These are phyloP conservation scores for Ligdia adustata DNA, from an alignment of 2,888 invertebrate species.

Conservation along the genomic window DNA sequence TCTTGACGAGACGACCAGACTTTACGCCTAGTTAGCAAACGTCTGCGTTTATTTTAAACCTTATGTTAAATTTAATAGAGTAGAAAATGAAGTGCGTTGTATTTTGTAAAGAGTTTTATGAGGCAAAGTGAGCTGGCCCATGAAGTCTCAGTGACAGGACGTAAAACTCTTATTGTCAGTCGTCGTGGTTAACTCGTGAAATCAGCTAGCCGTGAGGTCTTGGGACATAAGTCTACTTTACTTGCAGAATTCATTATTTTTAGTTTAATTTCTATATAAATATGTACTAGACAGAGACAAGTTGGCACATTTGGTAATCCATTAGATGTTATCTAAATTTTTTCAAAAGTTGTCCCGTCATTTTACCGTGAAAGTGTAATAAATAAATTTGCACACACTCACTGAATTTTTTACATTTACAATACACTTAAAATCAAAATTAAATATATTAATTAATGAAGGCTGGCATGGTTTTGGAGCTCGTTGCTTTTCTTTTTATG, in stretches of 20 bases:
- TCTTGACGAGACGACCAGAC: slow-evolving; percentile 64
- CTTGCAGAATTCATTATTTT: too few species aligned
- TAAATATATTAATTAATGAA: too few species aligned
- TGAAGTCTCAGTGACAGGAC: slow-evolving; percentile 69
- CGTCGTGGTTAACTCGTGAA: slow-evolving; percentile 78
- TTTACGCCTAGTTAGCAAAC: slow-evolving; percentile 52
- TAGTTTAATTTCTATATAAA: too few species aligned
- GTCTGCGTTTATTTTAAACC: slow-evolving; percentile 23
- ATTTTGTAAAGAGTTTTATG: slow-evolving; percentile 66
- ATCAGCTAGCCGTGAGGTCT: slow-evolving; percentile 72
- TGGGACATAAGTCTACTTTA: slow-evolving; percentile 16
- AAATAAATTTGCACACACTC: not conserved
- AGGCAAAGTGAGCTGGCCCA: slow-evolving; percentile 61
- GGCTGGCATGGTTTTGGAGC: too few species aligned
- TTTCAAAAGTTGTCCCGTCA: too few species aligned
- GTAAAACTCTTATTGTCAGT: slow-evolving; percentile 78
- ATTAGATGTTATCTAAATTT: too few species aligned
- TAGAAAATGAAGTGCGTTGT: slow-evolving; percentile 22
- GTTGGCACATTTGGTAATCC: too few species aligned
- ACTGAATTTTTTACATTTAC: not conserved
- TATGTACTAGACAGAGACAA: too few species aligned
- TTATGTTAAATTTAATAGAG: slow-evolving; percentile 21
- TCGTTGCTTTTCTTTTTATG: too few species aligned
- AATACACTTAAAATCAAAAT: too few species aligned
- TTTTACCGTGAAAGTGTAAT: too few species aligned